Base-by-base conservation (phyloP, 2,797 vertebrate species). In the Crocodylus rhombifer region DNA sequence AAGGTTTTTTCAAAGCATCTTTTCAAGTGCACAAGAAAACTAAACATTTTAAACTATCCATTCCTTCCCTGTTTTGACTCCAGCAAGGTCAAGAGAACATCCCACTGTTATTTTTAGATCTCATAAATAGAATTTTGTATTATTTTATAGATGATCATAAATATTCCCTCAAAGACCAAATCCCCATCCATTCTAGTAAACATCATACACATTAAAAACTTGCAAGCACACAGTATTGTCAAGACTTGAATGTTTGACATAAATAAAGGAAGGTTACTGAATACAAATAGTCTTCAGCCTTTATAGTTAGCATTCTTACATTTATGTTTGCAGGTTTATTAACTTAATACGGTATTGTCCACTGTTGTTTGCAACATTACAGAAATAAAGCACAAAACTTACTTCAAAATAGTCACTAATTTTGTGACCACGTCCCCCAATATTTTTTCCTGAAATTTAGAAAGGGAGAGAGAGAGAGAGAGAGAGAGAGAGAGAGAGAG, bases 361-460 rank as follows among this genome's bases (percentile, higher is more conserved):
- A 76, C 14, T 63, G 25, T 26, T 76, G 61, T 8, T 76, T 76
- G 21, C 23, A 30, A 63, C 16, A 63, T 63, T 63, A 56, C 69
- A 89, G 14, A 86, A 86, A 64, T 36, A 56, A 81, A n/a, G 76
- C 12, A 75, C 77, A 90, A 92, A 89, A 98, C 98, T 99, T 98
- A 99, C 99, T 98, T 99, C 99, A 98, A 99, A 99, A 98, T 99
- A 99, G 98, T 99, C 99, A 96, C 99, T 99, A 98, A 99, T 99
- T 98, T 99, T 99, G 97, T 98, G 99, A 98, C 99, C 98, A 97
- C 99, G 98, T 94, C 98, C 98, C 92, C 98, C 98, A 76, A 98
- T 98, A 97, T 82, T 98, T 98, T 99, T 99, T 95, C 99, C 99
- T 99, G 97, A 91, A 90, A 93, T 51, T 51, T 51, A 51, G 42